Base-by-base conservation (phyloP, 2,113 vertebrate genomes). In the Herpetotheres cachinnans region DNA sequence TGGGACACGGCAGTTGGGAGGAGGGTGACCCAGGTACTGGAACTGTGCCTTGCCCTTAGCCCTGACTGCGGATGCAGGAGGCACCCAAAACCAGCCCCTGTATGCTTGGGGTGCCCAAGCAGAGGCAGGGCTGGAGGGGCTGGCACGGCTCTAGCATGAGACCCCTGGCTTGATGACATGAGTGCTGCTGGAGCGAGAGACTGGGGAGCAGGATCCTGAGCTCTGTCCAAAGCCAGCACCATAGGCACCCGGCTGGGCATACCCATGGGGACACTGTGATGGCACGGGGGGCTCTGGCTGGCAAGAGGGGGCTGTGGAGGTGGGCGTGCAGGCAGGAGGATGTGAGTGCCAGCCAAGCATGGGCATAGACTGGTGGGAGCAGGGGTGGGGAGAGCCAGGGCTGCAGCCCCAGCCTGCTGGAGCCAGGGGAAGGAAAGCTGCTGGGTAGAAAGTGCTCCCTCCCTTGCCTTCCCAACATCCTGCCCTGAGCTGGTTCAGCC, bases 131-230 rank as follows among this genome's bases (percentile, higher is more conserved):
- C 18, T 74, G 40, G 47, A 40, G 10, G 11, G 30, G 32, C 19
- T 70, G 29, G 26, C 38, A 65, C 5, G 21, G n/a, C 22, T 87
- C 42, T 30, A n/a, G 50, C n/a, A 24, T 1, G 0, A 81, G 56
- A 54, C 27, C 29, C 34, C 4, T 15, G 4, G 16, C 26, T 38
- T 56, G 29, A 58, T 90, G 72, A 55, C 58, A 16, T 4, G 7
- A 49, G 36, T 72, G 67, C 27, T 42, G 6, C 34, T 63, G 54
- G 44, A 80, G 49, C 7, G 3, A 54, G 32, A 74, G 42, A 7
- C 58, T 90, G 40, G 15, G 40, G 42, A 91, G 25, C 7, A 2
- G 32, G 54, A 27, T 80, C 59, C 7, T 0, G 0, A 59, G 44
- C 20, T 76, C 62, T 95, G 38, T 70, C 54, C 52, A 40, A 55